phyloP scores from a whole-genome alignment of 1,140 invertebrate genomes.

The Eupristina koningsbergeri region DNA sequence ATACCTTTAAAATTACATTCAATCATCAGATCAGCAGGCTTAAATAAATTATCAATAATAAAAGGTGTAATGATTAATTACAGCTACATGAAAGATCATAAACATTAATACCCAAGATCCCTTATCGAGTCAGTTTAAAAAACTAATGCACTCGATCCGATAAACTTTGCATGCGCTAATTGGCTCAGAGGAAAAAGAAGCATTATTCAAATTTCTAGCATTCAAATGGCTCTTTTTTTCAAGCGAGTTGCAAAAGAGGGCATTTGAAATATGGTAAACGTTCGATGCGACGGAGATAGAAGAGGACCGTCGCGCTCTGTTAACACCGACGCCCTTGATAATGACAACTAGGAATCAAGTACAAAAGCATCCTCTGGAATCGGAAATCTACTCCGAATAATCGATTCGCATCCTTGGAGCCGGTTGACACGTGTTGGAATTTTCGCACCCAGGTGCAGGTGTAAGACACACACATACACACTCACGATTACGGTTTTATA shows the following conservation, averaged over 20 bases:
- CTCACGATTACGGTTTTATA: constrained; percentile 45
- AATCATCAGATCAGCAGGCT: background rate
- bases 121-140: background rate
- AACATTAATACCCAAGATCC: background rate
- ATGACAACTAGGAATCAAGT: background rate
- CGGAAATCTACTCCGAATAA: background rate
- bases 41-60: background rate
- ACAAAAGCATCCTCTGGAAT: background rate
- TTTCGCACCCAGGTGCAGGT: constrained; percentile 9
- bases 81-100: background rate
- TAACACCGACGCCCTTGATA: background rate
- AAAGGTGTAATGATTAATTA: background rate
- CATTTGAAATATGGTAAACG: background rate
- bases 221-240: background rate
- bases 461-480: constrained; percentile 37
- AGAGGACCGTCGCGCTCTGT: background rate
- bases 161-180: background rate
- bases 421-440: background rate
- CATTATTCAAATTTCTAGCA: background rate
- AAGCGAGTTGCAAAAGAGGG: background rate
- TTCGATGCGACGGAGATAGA: background rate
- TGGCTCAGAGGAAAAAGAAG: background rate
- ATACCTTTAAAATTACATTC: background rate
- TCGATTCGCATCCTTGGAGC: background rate
- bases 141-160: background rate